Base-by-base conservation (phyloP, 2,888 invertebrate genomes). In the Coenonympha arcania region DNA sequence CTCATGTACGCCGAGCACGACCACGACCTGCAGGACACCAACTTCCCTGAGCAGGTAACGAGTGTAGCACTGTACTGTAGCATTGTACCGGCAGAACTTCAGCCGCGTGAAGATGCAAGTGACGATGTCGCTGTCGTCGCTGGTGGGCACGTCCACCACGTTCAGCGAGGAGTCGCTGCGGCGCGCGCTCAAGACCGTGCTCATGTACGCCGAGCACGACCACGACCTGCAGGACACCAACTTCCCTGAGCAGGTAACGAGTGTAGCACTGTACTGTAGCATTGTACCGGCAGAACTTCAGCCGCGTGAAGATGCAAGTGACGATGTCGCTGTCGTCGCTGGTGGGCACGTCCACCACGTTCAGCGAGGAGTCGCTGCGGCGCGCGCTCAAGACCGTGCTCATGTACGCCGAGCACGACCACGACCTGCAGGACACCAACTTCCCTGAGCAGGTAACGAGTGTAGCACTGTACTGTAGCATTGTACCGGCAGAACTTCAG, bases 61-160 rank as follows among this genome's bases (percentile, higher is more conserved):
- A n/a, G 15, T 3, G n/a, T n/a, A n/a, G n/a, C n/a, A n/a, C n/a
- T n/a, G n/a, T n/a, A n/a, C n/a, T n/a, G n/a, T n/a, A n/a, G n/a
- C n/a, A n/a, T n/a, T n/a, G n/a, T n/a, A n/a, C n/a, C n/a, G 6
- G 1, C 73, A 96, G 95, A 98, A 97, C 82, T 98, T 99, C 84
- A 96, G 98, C 31, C 89, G 97, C 57, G 96, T 99, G 2, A 99
- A 99, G 88, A 98, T 98, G 98, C 98, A 98, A 87, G 96, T 99
- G 56, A 99, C 99, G 6, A 98, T 98, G 92, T 97, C 98, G 0
- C 87, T 99, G 51, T 98, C 98, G 48, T 95, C 96, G 2, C 87
- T 99, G 43, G 98, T 98, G 39, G 98, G 96, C 26, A 94, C 95
- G 0, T 94, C 93, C 54, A 91, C 93, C 52, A 91, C 93, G 5